Evolutionary conservation across 1,140 invertebrate genomes (phyloP).

Genomic region (Hesperophylax magnus): DNA sequence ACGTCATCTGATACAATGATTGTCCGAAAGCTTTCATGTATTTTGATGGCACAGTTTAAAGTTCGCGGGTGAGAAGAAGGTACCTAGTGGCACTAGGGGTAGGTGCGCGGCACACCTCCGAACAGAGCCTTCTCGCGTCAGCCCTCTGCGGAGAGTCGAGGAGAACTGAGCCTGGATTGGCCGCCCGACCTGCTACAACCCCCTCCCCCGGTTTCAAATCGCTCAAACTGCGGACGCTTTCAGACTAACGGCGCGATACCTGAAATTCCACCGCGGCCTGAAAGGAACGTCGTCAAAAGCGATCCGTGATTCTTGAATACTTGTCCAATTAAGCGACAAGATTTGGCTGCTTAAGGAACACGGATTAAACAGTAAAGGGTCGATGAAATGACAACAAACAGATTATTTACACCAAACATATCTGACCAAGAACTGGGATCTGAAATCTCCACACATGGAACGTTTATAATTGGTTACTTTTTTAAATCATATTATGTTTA

Average conservation of each 20-base stretch:
- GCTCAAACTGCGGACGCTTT: slow-evolving; percentile 22
- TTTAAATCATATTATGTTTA: too few species aligned
- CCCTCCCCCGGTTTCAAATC: background rate
- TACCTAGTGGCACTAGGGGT: background rate
- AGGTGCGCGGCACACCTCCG: slow-evolving; percentile 8
- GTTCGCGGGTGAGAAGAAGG: background rate
- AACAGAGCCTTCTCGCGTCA: background rate
- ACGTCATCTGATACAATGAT: slow-evolving; percentile 18
- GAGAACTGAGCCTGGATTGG: slow-evolving; percentile 21
- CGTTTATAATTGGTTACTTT: too few species aligned
- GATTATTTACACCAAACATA: too few species aligned
- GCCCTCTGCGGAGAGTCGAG: background rate
- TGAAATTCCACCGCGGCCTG: background rate
- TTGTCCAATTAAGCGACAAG: background rate
- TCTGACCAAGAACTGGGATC: too few species aligned
- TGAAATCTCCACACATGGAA: too few species aligned
- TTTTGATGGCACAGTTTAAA: background rate
- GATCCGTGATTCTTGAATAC: slow-evolving; percentile 2
- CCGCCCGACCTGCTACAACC: background rate
- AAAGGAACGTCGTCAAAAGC: background rate
- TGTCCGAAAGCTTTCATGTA: slow-evolving; percentile 21
- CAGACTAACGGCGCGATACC: slow-evolving; percentile 2
- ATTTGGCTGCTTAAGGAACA: background rate
- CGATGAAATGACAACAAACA: too few species aligned
- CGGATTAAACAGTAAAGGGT: background rate